phyloP scores from a whole-genome alignment of 2,797 vertebrate genomes.

The Micromesistius poutassou region DNA sequence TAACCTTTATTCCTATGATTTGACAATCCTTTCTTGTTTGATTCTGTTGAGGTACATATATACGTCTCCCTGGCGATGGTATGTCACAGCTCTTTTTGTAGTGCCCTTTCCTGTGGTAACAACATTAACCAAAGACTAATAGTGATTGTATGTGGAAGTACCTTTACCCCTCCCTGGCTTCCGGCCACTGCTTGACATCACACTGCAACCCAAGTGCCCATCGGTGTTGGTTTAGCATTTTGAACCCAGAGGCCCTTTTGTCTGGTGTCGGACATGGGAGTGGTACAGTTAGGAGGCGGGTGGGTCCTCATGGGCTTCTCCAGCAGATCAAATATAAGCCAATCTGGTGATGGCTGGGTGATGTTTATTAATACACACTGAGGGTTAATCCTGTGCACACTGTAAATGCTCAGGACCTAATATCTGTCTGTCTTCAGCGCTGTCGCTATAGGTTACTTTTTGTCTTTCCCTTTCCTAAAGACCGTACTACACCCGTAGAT shows the following conservation, averaged over 20 bases:
- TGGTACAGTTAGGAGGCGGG: constrained; percentile 36
- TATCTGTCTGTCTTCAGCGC: constrained; percentile 52
- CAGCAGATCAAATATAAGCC: constrained; percentile 74
- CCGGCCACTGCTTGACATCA: constrained; percentile 60
- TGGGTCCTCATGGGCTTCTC: constrained; percentile 79
- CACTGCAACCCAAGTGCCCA: constrained; percentile 30
- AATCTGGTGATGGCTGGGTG: constrained; percentile 79
- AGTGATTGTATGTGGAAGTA: constrained; percentile 98
- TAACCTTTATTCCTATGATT: constrained; percentile 41
- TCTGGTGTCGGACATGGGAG: constrained; percentile 66
- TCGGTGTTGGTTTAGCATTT: constrained; percentile 34
- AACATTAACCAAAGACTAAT: constrained; percentile 98
- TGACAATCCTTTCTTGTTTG: constrained; percentile 78
- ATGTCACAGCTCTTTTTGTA: constrained; percentile 40
- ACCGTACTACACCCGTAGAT: constrained; percentile 49
- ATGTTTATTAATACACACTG: constrained; percentile 85
- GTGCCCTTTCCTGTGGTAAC: constrained; percentile 76
- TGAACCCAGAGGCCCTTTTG: constrained; percentile 19
- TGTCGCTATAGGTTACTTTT: constrained; percentile 45
- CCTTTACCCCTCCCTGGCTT: constrained; percentile 66
- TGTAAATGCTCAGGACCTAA: constrained; percentile 83
- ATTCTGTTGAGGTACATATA: constrained; percentile 72
- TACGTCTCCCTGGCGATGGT: constrained; percentile 36
- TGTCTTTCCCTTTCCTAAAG: constrained; percentile 15
- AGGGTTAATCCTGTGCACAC: constrained; percentile 82